Base-by-base conservation (phyloP, 2,113 vertebrate species). In the Rhagologus leucostigma region DNA sequence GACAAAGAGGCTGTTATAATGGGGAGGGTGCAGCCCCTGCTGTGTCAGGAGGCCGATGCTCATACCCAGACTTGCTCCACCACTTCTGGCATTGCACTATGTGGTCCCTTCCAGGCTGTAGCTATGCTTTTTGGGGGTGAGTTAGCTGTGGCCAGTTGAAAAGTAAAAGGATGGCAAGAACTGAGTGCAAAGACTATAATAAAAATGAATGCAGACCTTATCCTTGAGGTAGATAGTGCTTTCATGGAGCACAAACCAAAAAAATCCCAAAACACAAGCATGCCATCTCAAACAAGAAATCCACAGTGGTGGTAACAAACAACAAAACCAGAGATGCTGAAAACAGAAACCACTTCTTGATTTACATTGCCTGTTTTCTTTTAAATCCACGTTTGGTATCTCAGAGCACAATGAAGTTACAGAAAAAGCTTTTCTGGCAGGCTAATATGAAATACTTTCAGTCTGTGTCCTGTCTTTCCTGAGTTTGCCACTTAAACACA, bases 261-360 rank as follows among this genome's bases (percentile, higher is more conserved):
- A 57, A 21, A 4, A 1, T 0, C 1, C 18, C 22, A 22, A 52
- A 37, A 59, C 4, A 33, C 9, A 86, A 41, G 13, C 15, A 70
- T 46, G 32, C 6, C 5, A 71, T 18, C 2, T 23, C 3, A 4
- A 13, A 33, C 5, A 84, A 75, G 49, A 95, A 79, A 70, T 11
- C 6, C 11, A 41, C 33, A 39, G 19, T 26, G 30, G 22, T 44
- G 4, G 16, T n/a, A 60, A 19, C 30, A 60, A 41, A 49, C 6
- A 90, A 62, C 6, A 53, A 85, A 92, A 30, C 4, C 50, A 63
- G 22, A 6, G 6, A 52, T 37, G 3, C 8, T 69, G 71, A 70
- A 77, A 81, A 33, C 8, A 65, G 60, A 82, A 68, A 70, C 5
- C 13, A 75, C 5, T 8, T 70, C 17, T 41, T 73, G 10, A 42